Base-by-base conservation (phyloP, 2,113 vertebrate species). In the Ailuropoda melanoleuca region DNA sequence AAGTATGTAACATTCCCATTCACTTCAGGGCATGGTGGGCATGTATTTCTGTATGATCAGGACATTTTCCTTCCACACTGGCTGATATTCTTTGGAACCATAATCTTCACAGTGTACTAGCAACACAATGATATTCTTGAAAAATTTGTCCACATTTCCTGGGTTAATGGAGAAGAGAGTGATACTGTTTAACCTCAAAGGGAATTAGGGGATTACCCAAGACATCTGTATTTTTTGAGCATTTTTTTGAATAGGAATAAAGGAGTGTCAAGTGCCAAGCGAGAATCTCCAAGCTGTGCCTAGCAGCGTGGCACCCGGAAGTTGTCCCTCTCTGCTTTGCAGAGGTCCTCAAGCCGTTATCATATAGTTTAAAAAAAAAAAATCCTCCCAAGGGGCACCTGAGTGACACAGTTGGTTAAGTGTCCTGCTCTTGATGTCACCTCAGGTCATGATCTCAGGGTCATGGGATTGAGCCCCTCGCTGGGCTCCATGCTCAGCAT, bases 201-300 rank as follows among this genome's bases (percentile, higher is more conserved):
- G 50, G 24, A 83, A 81, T 17, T 15, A 85, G 34, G 43, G 21
- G 53, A 39, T 82, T 87, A 68, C 46, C 15, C 37, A 95, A 80
- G 31, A 95, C 8, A 17, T 4, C 7, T 56, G 19, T 37, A 11
- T 6, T 46, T 85, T 60, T 50, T 62, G 75, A 72, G 72, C 50
- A 93, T 62, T 87, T 89, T 96, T 70, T 84, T 80, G n/a, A 93
- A 50, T 90, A 7, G 39, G 62, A 83, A 93, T 37, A 55, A 62
- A 90, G 43, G 12, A 60, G 6, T 23, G 26, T 90, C 21, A 10
- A 46, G 12, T 60, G 19, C 23, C 18, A 80, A 39, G 26, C 6
- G 53, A 55, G 88, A 70, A 21, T 2, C 62, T 55, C 29, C n/a
- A 46, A 26, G 26, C n/a, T 78, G 37, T 62, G 53, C 31, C 55